Percentiles rank a stretch among this genome's conserved stretches.
Conservation (phyloP, 2,113 vertebrate genomes). For the Chionis minor region DNA sequence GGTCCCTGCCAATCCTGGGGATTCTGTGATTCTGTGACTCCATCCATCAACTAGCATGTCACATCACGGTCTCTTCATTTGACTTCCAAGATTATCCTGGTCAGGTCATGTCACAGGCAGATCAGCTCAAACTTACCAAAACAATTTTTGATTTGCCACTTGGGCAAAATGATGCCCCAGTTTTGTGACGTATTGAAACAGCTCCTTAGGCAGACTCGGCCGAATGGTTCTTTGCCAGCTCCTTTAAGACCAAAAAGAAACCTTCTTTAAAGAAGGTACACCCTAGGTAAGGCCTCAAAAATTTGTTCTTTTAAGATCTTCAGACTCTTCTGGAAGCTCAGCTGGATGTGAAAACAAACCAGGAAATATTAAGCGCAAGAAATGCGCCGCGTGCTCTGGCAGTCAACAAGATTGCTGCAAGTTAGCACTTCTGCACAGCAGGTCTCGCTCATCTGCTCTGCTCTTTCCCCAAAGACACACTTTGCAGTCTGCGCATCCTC, state of each 20-base stretch:
- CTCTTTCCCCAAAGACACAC: background rate
- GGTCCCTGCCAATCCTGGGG: no score
- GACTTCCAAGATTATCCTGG: background rate
- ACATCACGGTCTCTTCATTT: background rate
- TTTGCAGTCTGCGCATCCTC: no score
- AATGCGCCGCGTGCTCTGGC: background rate
- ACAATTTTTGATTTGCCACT: background rate
- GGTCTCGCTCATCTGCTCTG: background rate
- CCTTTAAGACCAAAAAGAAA: background rate
- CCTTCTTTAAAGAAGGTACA: background rate
- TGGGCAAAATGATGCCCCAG: background rate
- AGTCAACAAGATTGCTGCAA: background rate
- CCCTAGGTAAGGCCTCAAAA: rapidly evolving
- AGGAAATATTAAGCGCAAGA: background rate
- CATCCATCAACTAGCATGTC: background rate
- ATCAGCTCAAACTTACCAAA: background rate
- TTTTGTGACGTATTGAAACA: background rate
- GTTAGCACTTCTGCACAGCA: background rate
- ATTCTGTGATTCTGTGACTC: background rate
- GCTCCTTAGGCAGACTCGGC: background rate
- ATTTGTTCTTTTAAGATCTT: background rate
- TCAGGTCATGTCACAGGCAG: background rate
- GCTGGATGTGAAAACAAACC: background rate
- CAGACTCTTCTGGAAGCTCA: background rate
- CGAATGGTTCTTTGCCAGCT: background rate